Conservation (phyloP, 1,140 invertebrate species). For the Ectropis grisescens region DNA sequence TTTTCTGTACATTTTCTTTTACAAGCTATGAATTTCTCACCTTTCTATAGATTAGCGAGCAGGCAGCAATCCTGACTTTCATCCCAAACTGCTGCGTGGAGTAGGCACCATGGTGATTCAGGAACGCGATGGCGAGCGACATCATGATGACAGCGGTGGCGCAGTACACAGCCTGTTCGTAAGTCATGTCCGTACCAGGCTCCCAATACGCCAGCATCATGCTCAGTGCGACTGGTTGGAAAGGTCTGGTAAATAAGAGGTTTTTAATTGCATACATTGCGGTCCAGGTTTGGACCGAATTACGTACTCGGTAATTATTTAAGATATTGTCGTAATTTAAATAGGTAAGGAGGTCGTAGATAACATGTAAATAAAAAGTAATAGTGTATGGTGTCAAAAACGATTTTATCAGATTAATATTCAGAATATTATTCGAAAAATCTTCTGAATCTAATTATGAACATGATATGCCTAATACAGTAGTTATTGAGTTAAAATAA, state of each 20-base stretch:
- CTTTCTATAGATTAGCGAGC: slow-evolving; percentile 73
- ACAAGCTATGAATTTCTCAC: too few species aligned
- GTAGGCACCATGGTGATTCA: slow-evolving; percentile 58
- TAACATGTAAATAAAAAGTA: too few species aligned
- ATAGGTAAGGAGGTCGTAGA: too few species aligned
- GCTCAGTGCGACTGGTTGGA: slow-evolving; percentile 58
- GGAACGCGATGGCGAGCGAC: slow-evolving; percentile 51
- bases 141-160: slow-evolving; percentile 51
- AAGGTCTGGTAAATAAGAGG: slow-evolving; percentile 30
- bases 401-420: too few species aligned
- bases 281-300: not conserved
- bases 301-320: not conserved
- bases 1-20: too few species aligned
- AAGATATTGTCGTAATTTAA: not conserved
- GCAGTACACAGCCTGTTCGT: slow-evolving; percentile 55
- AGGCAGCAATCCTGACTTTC: slow-evolving; percentile 72
- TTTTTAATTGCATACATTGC: not conserved
- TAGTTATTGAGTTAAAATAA: too few species aligned
- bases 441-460: too few species aligned
- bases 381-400: too few species aligned
- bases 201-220: slow-evolving; percentile 60
- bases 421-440: too few species aligned
- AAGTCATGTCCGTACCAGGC: slow-evolving; percentile 46
- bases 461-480: too few species aligned
- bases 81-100: slow-evolving; percentile 62